A percentile compares a stretch with the other conserved stretches of the same genome.
phyloP scores from a whole-genome alignment of 2,888 invertebrate species.

The Sminthurinus aureus region DNA sequence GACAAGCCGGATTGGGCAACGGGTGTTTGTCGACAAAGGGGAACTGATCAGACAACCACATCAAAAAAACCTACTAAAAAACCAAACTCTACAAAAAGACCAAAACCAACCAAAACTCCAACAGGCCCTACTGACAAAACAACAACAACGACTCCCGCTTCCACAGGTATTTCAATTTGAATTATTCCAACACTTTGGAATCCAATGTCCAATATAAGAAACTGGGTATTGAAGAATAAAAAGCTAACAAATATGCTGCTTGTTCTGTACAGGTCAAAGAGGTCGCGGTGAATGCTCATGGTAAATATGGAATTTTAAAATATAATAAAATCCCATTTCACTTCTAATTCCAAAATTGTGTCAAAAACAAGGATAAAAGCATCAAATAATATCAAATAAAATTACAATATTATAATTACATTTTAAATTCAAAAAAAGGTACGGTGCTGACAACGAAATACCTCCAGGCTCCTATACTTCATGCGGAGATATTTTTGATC shows the following conservation, averaged over 20 bases:
- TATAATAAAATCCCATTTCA: too few species aligned
- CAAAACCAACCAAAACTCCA: too few species aligned
- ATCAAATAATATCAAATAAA: background rate
- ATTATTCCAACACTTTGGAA: background rate
- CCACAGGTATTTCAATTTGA: background rate
- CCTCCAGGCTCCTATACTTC: conserved; percentile 50
- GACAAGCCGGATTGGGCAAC: background rate
- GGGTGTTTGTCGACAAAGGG: background rate
- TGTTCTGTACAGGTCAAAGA: too few species aligned
- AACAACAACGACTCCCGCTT: background rate
- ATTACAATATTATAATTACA: background rate
- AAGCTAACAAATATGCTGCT: too few species aligned
- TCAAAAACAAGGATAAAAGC: too few species aligned
- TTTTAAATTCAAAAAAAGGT: too few species aligned
- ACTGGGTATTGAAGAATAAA: background rate
- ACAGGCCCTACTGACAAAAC: too few species aligned
- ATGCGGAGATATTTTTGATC: conserved; percentile 46
- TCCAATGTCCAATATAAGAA: background rate
- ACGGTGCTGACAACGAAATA: conserved; percentile 49
- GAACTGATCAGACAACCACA: background rate
- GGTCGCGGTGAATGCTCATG: too few species aligned
- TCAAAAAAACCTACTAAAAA: too few species aligned
- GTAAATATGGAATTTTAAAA: too few species aligned
- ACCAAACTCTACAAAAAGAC: too few species aligned
- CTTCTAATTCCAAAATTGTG: too few species aligned